Base-by-base conservation (phyloP, 1,140 invertebrate species). In the Neotoxoptera formosana region DNA sequence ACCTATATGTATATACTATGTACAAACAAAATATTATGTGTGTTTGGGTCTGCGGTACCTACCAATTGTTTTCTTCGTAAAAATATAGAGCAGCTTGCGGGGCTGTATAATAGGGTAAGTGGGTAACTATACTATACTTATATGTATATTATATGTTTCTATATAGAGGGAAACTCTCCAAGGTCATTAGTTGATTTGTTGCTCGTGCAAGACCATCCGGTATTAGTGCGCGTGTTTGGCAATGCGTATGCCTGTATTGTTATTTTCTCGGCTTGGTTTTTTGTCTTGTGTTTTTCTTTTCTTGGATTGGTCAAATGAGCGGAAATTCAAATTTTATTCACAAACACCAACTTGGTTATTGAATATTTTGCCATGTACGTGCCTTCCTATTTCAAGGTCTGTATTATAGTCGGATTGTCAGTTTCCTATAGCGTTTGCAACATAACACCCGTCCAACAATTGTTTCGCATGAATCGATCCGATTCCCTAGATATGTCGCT, bases 391-490 rank as follows among this genome's bases (percentile, higher is more conserved):
- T 91, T 83, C 90, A 91, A 83, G 90, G 90, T 67, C 53, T 47
- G 41, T 25, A 53, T 25, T 25, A 36, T 25, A 45, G 41, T 81
- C 36, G 8, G 34, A 83, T 91, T 91, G 90, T 91, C 41, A 34
- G 81, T 90, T 90, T 90, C 41, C 60, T 36, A 41, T 41, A 48
- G 30, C 67, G 67, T 91, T 91, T 83, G 67, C 45, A 51, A 91
- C 67, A 48, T 47, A 76, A 41, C 25, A 36, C n/a, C n/a, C 67
- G 41, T 83, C n/a, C 51, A 91, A 51, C 56, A 1, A 45, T 91
- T 91, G 90, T 91, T 91, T 91, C 51, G 67, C 60, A 23, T 14
- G 90, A 83, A 91, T 83, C 90, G n/a, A 83, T 51, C 47, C n/a
- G 67, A 91, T 90, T 45, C 36, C 48, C 48, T 89, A 21, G 0